phyloP scores from a whole-genome alignment of 1,140 invertebrate genomes.

The Dermatophagoides farinae region DNA sequence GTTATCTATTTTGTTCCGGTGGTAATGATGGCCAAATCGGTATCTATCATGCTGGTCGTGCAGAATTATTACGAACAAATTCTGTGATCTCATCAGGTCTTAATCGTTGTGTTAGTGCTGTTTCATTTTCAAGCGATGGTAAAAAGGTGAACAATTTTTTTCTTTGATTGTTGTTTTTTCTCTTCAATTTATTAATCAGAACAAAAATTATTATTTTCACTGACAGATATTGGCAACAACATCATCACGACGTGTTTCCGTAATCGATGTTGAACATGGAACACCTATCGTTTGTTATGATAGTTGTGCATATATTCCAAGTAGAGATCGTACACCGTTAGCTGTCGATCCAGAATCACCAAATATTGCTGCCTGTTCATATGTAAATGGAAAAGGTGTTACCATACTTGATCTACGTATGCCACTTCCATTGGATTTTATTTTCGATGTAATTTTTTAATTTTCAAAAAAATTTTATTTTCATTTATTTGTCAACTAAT shows the following conservation, averaged over 20 bases:
- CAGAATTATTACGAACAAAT: background rate
- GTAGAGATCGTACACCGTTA: conserved; percentile 29
- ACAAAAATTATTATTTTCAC: background rate
- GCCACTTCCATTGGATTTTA: conserved; percentile 32
- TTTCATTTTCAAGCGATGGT: conserved; percentile 31
- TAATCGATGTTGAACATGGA: conserved; percentile 32
- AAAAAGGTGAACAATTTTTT: conserved; percentile 24
- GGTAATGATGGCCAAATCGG: conserved; percentile 32
- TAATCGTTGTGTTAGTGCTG: conserved; percentile 30
- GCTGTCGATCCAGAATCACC: conserved; percentile 31
- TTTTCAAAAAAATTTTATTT: background rate
- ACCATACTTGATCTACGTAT: conserved; percentile 32
- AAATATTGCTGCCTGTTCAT: conserved; percentile 30
- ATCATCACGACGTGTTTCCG: conserved; percentile 29
- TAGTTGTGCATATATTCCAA: conserved; percentile 29
- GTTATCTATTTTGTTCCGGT: conserved; percentile 32
- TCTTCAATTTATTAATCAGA: conserved; percentile 3
- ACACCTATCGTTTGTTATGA: conserved; percentile 31
- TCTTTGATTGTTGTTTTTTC: background rate
- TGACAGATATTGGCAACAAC: conserved; percentile 29
- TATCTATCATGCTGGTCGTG: background rate
- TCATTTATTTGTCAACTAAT: background rate
- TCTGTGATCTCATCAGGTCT: background rate
- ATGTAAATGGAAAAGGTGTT: conserved; percentile 31
- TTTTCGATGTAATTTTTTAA: conserved; percentile 29